Conservation (phyloP, 2,113 vertebrate genomes). For the Tiliqua scincoides region DNA sequence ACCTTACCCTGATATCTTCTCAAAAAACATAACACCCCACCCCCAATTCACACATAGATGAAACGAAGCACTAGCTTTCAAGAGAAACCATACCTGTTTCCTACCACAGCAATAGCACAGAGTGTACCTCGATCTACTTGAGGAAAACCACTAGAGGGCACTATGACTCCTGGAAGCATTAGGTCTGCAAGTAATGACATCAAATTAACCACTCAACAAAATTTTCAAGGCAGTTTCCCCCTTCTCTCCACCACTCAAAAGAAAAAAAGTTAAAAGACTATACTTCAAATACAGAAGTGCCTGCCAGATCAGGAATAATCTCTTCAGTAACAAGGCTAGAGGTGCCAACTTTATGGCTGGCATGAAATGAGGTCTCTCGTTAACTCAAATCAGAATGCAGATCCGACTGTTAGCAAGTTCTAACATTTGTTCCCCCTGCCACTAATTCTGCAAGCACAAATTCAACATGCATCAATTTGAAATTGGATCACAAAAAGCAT, state of each 20-base stretch:
- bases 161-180: constrained; percentile 93
- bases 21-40: neutral
- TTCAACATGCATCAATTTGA: neutral
- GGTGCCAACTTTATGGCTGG: neutral
- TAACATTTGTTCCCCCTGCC: too few relatives aligned
- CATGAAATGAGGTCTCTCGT: neutral
- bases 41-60: neutral
- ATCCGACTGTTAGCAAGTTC: too few relatives aligned
- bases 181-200: constrained; percentile 81
- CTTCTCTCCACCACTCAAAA: constrained; percentile 37
- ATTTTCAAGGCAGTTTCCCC: constrained; percentile 24
- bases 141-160: constrained; percentile 87
- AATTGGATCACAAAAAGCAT: neutral
- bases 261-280: constrained; percentile 11
- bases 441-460: neutral
- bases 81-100: constrained; percentile 81
- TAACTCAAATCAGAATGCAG: too few relatives aligned
- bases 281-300: neutral
- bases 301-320: neutral
- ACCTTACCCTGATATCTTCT: neutral
- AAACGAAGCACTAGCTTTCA: neutral
- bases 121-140: constrained; percentile 81
- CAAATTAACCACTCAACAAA: constrained; percentile 3
- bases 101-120: constrained; percentile 86
- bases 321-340: neutral